Percentiles rank a stretch among this genome's conserved stretches.
Conservation (phyloP, 2,113 vertebrate genomes). For the Pomatorhinus ruficollis region DNA sequence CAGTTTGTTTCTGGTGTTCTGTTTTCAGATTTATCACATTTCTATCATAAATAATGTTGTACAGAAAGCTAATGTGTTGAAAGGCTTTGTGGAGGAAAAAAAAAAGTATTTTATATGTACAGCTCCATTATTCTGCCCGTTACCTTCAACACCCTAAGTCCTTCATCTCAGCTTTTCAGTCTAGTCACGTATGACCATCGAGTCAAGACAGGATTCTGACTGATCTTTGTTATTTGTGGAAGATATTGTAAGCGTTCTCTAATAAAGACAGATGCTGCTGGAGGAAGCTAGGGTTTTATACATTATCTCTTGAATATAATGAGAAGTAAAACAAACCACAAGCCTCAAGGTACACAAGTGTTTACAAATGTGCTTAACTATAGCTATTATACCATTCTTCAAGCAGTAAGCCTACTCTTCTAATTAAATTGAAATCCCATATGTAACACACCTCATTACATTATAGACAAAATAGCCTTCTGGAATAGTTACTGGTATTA, state of each 20-base stretch:
- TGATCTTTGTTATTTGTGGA: neutral
- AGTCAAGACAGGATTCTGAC: neutral
- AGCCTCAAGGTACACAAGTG: conserved; percentile 36
- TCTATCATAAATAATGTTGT: neutral
- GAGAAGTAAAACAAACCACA: conserved; percentile 32
- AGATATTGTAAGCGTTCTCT: neutral
- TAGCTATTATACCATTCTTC: conserved; percentile 28
- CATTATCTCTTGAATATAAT: conserved; percentile 5
- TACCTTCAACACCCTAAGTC: neutral
- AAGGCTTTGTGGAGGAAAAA: neutral
- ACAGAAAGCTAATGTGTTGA: neutral
- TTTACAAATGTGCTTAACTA: conserved; percentile 49
- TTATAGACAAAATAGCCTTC: conserved; percentile 47
- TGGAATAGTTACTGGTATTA: conserved; percentile 41
- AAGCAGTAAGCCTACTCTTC: conserved; percentile 13
- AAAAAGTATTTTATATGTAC: neutral
- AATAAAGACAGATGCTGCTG: conserved; percentile 15
- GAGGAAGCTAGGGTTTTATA: neutral
- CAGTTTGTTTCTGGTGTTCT: neutral
- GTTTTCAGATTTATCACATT: neutral
- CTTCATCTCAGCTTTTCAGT: neutral
- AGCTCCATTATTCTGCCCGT: neutral
- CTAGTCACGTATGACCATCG: neutral
- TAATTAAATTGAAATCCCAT: conserved; percentile 60
- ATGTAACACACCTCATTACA: conserved; percentile 35